Conservation (phyloP, 2,888 invertebrate species). For the Cantharis rufa region DNA sequence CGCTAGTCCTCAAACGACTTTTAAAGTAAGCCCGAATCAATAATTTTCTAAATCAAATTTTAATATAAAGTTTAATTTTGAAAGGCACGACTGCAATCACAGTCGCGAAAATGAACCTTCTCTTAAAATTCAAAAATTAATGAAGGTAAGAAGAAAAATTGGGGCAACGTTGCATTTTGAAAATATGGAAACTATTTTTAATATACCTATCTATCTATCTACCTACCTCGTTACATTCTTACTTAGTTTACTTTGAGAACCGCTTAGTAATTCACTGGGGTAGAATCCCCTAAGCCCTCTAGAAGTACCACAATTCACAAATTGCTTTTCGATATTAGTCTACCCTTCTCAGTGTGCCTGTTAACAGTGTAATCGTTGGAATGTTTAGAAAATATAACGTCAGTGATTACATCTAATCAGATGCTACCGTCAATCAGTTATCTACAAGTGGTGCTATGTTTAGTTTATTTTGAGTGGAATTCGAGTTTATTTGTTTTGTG, state of each 20-base stretch:
- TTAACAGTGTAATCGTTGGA: slow-evolving; percentile 32
- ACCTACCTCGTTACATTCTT: slow-evolving; percentile 21
- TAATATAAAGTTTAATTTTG: neutral
- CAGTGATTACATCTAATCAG: slow-evolving; percentile 33
- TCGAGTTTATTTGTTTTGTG: slow-evolving; percentile 13
- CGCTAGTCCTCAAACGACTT: slow-evolving; percentile 11
- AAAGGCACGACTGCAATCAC: neutral
- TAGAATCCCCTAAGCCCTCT: slow-evolving; percentile 45
- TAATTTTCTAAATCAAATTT: slow-evolving; percentile 14
- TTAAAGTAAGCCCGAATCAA: slow-evolving; percentile 12
- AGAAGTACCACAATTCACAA: slow-evolving; percentile 55
- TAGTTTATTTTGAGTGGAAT: slow-evolving; percentile 12
- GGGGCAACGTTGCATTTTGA: neutral
- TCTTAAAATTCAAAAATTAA: too few species aligned
- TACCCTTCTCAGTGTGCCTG: slow-evolving; percentile 36
- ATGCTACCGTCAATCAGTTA: slow-evolving; percentile 20
- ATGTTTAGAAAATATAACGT: slow-evolving; percentile 32
- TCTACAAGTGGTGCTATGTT: slow-evolving; percentile 22
- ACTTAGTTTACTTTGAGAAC: slow-evolving; percentile 23
- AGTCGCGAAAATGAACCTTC: too few species aligned
- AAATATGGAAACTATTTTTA: neutral
- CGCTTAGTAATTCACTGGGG: slow-evolving; percentile 43
- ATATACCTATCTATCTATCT: slow-evolving; percentile 7
- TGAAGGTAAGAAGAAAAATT: too few species aligned
- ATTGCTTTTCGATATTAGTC: slow-evolving; percentile 54